Conservation (phyloP, 2,797 vertebrate species). For the Psittacula echo region DNA sequence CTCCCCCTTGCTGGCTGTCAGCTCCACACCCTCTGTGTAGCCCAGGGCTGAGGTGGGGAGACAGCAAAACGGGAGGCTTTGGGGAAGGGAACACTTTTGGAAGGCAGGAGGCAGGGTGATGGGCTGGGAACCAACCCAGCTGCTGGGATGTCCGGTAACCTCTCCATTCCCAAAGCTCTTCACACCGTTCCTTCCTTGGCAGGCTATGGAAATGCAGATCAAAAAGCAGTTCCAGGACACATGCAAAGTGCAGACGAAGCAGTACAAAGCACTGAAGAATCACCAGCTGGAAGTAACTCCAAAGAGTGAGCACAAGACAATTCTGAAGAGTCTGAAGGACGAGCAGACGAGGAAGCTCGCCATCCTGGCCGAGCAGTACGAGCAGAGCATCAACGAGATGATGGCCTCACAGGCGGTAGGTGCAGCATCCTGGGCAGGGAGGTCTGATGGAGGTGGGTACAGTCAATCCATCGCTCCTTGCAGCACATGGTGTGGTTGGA, state of each 20-base stretch:
- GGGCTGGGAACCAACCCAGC: neutral
- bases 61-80: neutral
- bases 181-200: slow-evolving; percentile 7
- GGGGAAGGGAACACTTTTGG: neutral
- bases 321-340: slow-evolving; percentile 92
- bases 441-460: neutral
- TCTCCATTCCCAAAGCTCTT: neutral
- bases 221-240: slow-evolving; percentile 99
- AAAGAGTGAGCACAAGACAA: slow-evolving; percentile 98
- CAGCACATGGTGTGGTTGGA: neutral
- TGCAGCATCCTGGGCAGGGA: neutral
- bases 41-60: neutral
- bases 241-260: slow-evolving; percentile 99
- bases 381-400: slow-evolving; percentile 99
- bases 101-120: neutral
- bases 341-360: slow-evolving; percentile 87
- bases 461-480: neutral
- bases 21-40: neutral
- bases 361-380: slow-evolving; percentile 88
- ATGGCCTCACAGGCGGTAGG: slow-evolving; percentile 98
- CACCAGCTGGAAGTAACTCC: slow-evolving; percentile 99
- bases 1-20: rapidly evolving
- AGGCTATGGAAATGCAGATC: slow-evolving; percentile 99
- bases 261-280: slow-evolving; percentile 99
- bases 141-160: rapidly evolving